Evolutionary conservation across 2,888 invertebrate species (phyloP).

Genomic region (Pardosa pseudoannulata): DNA sequence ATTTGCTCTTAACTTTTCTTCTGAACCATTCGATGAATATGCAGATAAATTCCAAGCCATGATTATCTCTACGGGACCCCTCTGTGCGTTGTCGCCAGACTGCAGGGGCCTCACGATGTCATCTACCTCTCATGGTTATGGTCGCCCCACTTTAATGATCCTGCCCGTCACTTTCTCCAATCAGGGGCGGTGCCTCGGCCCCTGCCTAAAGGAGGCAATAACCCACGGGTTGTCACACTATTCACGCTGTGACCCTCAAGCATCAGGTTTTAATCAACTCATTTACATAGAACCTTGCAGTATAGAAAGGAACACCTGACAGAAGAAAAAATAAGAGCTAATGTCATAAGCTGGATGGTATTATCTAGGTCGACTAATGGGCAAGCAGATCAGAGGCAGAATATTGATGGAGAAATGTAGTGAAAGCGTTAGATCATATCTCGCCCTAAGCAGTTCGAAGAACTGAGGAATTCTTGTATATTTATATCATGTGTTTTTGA

Average conservation of each 20-base stretch:
- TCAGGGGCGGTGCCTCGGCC: slow-evolving; percentile 45
- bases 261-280: neutral
- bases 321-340: too few species aligned
- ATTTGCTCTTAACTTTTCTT: too few species aligned
- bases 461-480: too few species aligned
- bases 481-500: too few species aligned
- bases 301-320: too few species aligned
- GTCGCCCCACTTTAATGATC: slow-evolving; percentile 37
- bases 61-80: neutral
- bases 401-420: too few species aligned
- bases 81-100: slow-evolving; percentile 1
- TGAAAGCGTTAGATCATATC: too few species aligned
- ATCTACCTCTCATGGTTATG: slow-evolving; percentile 29
- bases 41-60: neutral
- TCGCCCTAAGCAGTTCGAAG: too few species aligned
- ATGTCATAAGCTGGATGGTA: too few species aligned
- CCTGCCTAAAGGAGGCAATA: slow-evolving; percentile 28
- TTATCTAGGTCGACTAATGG: too few species aligned
- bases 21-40: too few species aligned
- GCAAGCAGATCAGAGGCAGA: too few species aligned
- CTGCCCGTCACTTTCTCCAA: slow-evolving; percentile 50
- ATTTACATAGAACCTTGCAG: neutral
- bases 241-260: neutral
- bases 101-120: slow-evolving; percentile 10
- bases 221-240: slow-evolving; percentile 17